Base-by-base conservation (phyloP, 2,888 invertebrate species). In the Trichopoda pennipes region DNA sequence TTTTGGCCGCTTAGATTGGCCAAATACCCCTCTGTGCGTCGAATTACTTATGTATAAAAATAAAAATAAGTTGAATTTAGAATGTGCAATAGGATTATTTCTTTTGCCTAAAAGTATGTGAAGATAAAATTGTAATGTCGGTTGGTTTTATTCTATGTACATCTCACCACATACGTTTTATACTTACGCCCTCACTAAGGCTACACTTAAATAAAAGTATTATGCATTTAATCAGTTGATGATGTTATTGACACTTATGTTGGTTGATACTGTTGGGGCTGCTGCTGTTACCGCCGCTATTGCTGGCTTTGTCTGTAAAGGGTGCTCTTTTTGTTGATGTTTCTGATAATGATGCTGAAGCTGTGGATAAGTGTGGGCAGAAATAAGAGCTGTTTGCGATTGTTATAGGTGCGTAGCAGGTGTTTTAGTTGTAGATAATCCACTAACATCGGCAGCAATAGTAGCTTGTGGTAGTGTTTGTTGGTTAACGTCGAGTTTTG, bases 401-500 rank as follows among this genome's bases (percentile, higher is more conserved):
- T 79, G 85, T 66, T 51, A 58, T 56, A 55, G 85, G 81, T 86
- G 83, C 86, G 84, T 86, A 66, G 83, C 84, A 77, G 75, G 42
- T 75, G 86, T 85, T 78, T 83, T 73, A 55, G 70, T 74, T 72
- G 60, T 83, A 56, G 68, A 38, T 68, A 82, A 79, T 74, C 84
- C 83, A 74, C 84, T 85, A 63, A 86, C 86, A 84, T 86, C 86
- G 73, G 88, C 86, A 81, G 88, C 87, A 85, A 88, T 89, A 86
- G 87, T 87, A 84, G 88, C 87, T 85, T 86, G 85, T 84, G 88
- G 86, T 84, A 88, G 87, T 68, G 88, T 85, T 85, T 86, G 86
- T 85, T 87, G 84, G 87, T 84, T 84, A 87, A 85, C 85, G 86
- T 88, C 86, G 88, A 85, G 82, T 76, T 56, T 82, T 84, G 38